These are phyloP conservation scores for Cydia splendana DNA, from an alignment of 1,140 invertebrate species.

Conservation along the genomic window DNA sequence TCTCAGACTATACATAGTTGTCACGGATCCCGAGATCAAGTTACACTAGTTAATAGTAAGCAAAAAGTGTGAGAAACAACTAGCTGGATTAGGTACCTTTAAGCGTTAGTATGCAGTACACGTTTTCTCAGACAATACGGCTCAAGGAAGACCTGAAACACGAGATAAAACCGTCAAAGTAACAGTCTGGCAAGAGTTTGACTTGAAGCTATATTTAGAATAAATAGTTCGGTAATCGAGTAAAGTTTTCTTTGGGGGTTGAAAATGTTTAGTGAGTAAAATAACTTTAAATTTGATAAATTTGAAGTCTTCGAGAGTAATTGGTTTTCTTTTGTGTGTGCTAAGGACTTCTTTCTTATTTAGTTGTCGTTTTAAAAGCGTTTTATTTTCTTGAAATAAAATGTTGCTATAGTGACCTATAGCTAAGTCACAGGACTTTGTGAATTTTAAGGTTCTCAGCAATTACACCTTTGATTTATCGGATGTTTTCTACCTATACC, in stretches of 20 bases:
- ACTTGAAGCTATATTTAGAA: conserved; percentile 12
- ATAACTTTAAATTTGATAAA: background rate
- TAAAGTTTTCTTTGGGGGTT: background rate
- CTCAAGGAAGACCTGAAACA: conserved; percentile 6
- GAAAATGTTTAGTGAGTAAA: background rate
- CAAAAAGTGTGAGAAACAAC: background rate
- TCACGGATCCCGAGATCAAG: background rate
- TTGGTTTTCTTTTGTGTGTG: background rate
- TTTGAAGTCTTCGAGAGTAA: background rate
- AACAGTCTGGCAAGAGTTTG: background rate
- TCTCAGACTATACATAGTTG: background rate
- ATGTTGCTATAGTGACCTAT: too few relatives aligned
- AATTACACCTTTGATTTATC: too few relatives aligned
- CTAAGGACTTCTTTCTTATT: background rate
- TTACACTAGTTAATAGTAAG: background rate
- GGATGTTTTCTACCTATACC: too few relatives aligned
- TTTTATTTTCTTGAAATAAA: too few relatives aligned
- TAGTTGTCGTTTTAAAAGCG: background rate
- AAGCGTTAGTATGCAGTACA: conserved; percentile 13
- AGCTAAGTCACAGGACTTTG: too few relatives aligned
- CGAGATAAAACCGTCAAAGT: background rate
- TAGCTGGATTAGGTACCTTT: background rate
- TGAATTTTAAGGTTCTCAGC: too few relatives aligned
- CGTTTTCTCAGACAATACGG: conserved; percentile 13
- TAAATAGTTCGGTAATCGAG: background rate